Evolutionary conservation across 2,888 invertebrate species (phyloP).

Genomic region (Drosophila fungiperda): DNA sequence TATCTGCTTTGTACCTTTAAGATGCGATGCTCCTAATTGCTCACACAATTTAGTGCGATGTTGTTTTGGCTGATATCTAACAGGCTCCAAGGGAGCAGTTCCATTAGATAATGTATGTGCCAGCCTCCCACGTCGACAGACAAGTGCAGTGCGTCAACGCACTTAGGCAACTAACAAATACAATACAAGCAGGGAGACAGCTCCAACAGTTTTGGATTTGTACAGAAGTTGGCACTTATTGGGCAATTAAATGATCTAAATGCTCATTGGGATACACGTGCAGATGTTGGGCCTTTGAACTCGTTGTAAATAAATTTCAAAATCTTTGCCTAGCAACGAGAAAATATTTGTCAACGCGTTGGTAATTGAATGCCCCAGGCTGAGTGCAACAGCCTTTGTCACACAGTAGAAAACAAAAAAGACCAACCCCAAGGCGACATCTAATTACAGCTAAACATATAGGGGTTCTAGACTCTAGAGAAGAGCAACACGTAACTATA

Average conservation of each 20-base stretch:
- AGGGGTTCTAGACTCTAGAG: constrained; percentile 1
- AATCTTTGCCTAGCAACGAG: constrained; percentile 34
- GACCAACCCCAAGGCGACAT: constrained; percentile 71
- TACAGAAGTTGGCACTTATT: constrained; percentile 61
- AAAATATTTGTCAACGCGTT: constrained; percentile 67
- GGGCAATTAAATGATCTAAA: constrained; percentile 60
- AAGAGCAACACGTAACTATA: constrained; percentile 63
- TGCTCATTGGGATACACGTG: constrained; percentile 40
- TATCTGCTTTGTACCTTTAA: background rate
- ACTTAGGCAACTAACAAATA: constrained; percentile 16
- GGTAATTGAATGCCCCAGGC: constrained; percentile 65
- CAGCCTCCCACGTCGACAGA: constrained; percentile 47
- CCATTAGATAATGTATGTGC: constrained; percentile 10
- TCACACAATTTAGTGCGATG: constrained; percentile 14
- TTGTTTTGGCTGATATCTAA: constrained; percentile 30
- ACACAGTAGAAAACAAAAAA: constrained; percentile 59
- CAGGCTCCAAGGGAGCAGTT: constrained; percentile 27
- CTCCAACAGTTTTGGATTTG: constrained; percentile 21
- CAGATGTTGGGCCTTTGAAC: constrained; percentile 58
- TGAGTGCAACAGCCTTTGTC: constrained; percentile 74
- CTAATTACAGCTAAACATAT: constrained; percentile 50
- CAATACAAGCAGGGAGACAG: constrained; percentile 11
- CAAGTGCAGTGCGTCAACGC: constrained; percentile 29
- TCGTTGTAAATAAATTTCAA: constrained; percentile 43
- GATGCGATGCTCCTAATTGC: background rate